These are phyloP conservation scores for Chloroceryle amazona DNA, from an alignment of 2,797 vertebrate species.

Conservation along the genomic window DNA sequence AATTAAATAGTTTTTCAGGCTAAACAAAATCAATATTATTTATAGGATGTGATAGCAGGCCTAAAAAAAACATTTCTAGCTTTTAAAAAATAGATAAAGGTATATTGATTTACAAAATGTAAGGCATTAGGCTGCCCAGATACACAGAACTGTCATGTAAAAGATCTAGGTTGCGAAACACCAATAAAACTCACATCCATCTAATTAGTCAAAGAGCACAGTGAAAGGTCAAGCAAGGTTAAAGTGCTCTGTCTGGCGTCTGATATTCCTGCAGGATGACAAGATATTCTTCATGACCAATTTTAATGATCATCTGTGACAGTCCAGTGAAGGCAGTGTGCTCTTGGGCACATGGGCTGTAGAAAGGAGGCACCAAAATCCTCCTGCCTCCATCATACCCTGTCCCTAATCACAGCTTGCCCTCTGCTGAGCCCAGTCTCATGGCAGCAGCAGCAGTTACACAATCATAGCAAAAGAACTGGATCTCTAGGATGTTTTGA, in stretches of 20 bases:
- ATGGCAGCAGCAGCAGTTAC: accelerated
- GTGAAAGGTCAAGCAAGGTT: constrained; percentile 45
- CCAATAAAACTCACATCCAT: constrained; percentile 14
- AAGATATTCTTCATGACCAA: neutral
- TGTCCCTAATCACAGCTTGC: accelerated
- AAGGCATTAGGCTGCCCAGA: constrained; percentile 24
- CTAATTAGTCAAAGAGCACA: neutral
- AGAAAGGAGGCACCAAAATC: neutral
- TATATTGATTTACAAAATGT: constrained; percentile 55
- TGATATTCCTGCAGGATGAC: constrained; percentile 16
- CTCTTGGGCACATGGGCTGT: neutral
- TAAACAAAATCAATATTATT: constrained; percentile 69
- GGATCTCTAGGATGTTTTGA: neutral
- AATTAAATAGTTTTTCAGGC: constrained; percentile 66
- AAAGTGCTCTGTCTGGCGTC: neutral
- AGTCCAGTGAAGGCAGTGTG: accelerated
- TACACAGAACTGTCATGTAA: constrained; percentile 15
- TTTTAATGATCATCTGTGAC: neutral
- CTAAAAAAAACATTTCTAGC: constrained; percentile 28
- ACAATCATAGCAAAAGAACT: neutral
- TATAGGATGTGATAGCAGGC: constrained; percentile 36
- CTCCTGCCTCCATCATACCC: accelerated
- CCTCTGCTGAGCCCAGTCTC: neutral
- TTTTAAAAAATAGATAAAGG: constrained; percentile 57
- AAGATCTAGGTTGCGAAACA: constrained; percentile 45